Evolutionary conservation across 1,140 invertebrate species (phyloP), one percentile per base, ranked within the genome.

Genomic region (Cryptotermes secundus): DNA sequence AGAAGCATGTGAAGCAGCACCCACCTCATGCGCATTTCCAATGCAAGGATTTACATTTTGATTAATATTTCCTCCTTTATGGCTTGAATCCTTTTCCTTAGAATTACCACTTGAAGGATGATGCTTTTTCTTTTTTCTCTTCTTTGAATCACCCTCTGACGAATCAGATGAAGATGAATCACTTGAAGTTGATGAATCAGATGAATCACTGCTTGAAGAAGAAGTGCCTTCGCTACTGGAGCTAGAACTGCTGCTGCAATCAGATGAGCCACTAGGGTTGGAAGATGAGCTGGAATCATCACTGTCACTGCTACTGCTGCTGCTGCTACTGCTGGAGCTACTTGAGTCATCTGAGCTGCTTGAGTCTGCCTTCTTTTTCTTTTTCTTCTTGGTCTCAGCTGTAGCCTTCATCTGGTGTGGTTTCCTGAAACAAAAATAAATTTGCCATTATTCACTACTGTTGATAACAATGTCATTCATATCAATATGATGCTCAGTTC

Each of bases 251-350:
- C 26, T n/a, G 59, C 59, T 72, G 59, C 26, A 72, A 31, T 72
- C 59, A 72, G 26, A 31, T 6, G 59, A n/a, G 59, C 31, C n/a
- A n/a, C 26, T n/a, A 16, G n/a, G 9, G 59, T 31, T 31, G 26
- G 59, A 72, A 72, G 59, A 72, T 12, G 59, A 72, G 59, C 59
- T 72, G 59, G 59, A 72, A 31, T 72, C 59, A n/a, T 72, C 59
- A 31, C 59, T 72, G 59, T 72, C 59, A 12, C 59, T 72, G 59
- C 59, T 31, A 12, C 26, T 72, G 59, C 59, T 72, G 45, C 45
- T 49, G 45, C 59, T 65, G n/a, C 59, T 65, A 26, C 26, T 65
- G 59, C 59, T 65, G 59, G n/a, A 31, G n/a, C 6, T 31, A 12
- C 59, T 72, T 7, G 59, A 72, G 59, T 72, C 59, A n/a, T 31